Base-by-base conservation (phyloP, 2,888 invertebrate genomes). In the Aphelenchoides bicaudatus region DNA sequence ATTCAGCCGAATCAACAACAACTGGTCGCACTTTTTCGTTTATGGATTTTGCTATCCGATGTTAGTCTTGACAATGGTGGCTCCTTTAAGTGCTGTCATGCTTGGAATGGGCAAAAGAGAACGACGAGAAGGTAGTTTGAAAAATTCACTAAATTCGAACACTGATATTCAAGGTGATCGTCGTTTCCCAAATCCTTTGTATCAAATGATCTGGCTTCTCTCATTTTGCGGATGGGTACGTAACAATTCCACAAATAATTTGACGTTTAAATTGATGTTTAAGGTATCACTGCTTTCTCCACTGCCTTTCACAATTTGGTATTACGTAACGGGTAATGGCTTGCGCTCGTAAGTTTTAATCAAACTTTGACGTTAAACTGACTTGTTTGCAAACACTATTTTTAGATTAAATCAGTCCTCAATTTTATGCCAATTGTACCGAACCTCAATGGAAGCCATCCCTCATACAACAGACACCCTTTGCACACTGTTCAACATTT, bases 81-180 rank as follows among this genome's bases (percentile, higher is more conserved):
- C 75, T 6, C 75, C 75, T 10, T 59, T 75, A 13, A 70, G 70
- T 46, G 75, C 75, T n/a, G 73, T 74, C 10, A 72, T 76, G 68
- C 62, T 76, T n/a, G 76, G 76, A 29, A 77, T 76, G 74, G 76
- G 74, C 31, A 76, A 78, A 62, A 58, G 76, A 30, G 76, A 76
- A 52, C 75, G 75, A 52, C 52, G 74, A 47, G 76, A 76, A 59
- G 76, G 76, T 1, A 76, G n/a, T n/a, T n/a, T n/a, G n/a, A n/a
- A n/a, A n/a, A n/a, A n/a, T n/a, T n/a, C n/a, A n/a, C n/a, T 76
- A 23, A 65, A 74, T 67, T 49, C 4, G 19, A 10, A 28, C 13
- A 37, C 21, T 48, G 8, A 5, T 6, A 37, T 48, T 6, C 6
- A 48, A 6, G n/a, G n/a, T n/a, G n/a, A n/a, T n/a, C n/a, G n/a